Conservation (phyloP, 1,140 invertebrate species). For the Camponotus vicinus region DNA sequence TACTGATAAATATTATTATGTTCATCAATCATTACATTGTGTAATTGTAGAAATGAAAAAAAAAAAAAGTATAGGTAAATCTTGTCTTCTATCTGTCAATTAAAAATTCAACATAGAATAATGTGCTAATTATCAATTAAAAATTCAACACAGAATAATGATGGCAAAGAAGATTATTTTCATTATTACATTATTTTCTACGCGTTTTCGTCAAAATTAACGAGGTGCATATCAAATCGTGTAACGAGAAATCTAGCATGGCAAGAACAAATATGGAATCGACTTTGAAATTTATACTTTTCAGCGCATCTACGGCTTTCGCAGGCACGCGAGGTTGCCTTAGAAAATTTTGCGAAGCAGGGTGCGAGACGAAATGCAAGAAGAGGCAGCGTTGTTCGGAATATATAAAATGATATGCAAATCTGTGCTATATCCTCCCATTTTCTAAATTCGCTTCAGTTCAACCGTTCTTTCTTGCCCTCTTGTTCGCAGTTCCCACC, state of each 20-base stretch:
- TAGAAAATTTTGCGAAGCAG: constrained; percentile 56
- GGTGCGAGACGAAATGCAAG: background rate
- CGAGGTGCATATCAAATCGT: background rate
- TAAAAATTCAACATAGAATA: background rate
- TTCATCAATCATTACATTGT: background rate
- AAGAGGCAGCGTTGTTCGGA: constrained; percentile 63
- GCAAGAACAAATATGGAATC: background rate
- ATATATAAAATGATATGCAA: constrained; percentile 78
- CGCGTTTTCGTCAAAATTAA: constrained; percentile 20
- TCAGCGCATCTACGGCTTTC: constrained; percentile 3
- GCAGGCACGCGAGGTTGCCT: background rate
- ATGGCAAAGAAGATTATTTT: background rate
- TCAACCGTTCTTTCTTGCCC: constrained; percentile 23
- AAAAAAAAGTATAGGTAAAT: background rate
- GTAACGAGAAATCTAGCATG: background rate
- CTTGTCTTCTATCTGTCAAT: background rate
- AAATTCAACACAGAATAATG: background rate
- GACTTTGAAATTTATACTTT: background rate
- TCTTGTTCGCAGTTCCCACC: background rate
- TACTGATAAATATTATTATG: background rate
- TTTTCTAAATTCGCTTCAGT: constrained; percentile 48
- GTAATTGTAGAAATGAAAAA: constrained; percentile 1
- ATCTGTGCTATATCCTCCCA: constrained; percentile 68
- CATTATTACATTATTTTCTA: background rate
- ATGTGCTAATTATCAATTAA: background rate